phyloP scores from a whole-genome alignment of 2,113 vertebrate species.

The Hydropotes inermis region DNA sequence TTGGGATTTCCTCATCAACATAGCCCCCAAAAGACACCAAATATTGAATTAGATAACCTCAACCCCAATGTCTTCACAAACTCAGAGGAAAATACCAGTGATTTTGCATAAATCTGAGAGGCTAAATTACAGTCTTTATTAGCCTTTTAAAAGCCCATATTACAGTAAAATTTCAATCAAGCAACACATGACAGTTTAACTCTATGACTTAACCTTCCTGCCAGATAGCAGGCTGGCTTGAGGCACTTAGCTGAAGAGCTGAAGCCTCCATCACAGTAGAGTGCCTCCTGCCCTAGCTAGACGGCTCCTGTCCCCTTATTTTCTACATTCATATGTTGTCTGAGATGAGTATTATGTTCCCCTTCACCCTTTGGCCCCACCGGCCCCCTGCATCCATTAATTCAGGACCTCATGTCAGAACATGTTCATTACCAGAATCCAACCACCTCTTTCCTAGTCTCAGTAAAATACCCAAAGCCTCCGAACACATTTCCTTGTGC shows the following conservation, averaged over 20 bases:
- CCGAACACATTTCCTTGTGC: neutral
- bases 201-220: neutral
- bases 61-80: neutral
- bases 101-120: neutral
- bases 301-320: neutral
- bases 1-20: neutral
- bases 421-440: neutral
- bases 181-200: neutral
- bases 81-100: neutral
- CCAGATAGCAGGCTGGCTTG: neutral
- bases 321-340: neutral
- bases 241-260: neutral
- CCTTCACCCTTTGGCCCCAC: neutral
- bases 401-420: neutral
- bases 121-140: conserved; percentile 11
- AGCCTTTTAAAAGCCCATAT: conserved; percentile 9
- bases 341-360: neutral
- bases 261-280: neutral
- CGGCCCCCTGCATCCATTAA: neutral
- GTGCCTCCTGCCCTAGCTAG: too few species aligned
- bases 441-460: neutral
- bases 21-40: neutral
- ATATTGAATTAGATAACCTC: neutral
- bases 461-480: neutral
- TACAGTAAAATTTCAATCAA: neutral